A percentile compares a stretch with the other conserved stretches of the same genome.
Conservation (phyloP, 1,140 invertebrate species). For the Atta texana region DNA sequence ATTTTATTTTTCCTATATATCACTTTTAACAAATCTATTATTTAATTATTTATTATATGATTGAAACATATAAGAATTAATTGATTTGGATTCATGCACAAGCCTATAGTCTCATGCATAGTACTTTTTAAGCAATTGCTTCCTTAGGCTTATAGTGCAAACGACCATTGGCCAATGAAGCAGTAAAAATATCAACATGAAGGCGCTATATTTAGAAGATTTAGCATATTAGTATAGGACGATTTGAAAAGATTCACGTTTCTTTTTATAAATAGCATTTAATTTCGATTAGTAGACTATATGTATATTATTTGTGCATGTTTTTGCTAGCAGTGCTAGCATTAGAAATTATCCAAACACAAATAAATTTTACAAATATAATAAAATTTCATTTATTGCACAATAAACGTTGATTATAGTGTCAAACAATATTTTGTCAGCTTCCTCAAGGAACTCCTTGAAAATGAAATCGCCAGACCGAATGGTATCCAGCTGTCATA, state of each 20-base stretch:
- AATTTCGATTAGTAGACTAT: slow-evolving; percentile 62
- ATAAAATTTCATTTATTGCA: background rate
- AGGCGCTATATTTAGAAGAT: slow-evolving; percentile 68
- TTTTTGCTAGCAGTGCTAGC: slow-evolving; percentile 74
- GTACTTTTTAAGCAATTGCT: slow-evolving; percentile 70
- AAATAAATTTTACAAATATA: slow-evolving; percentile 14
- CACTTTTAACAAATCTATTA: slow-evolving; percentile 7
- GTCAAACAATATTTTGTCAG: slow-evolving; percentile 72
- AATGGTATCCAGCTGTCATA: slow-evolving; percentile 90
- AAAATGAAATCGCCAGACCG: slow-evolving; percentile 90
- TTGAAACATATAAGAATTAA: background rate
- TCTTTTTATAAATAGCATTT: slow-evolving; percentile 67
- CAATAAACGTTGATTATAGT: slow-evolving; percentile 45
- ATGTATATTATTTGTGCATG: slow-evolving; percentile 76
- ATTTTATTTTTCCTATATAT: background rate
- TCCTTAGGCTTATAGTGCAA: slow-evolving; percentile 79
- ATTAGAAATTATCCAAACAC: slow-evolving; percentile 39
- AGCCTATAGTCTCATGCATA: slow-evolving; percentile 63
- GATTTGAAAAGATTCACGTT: slow-evolving; percentile 70
- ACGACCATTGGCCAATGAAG: slow-evolving; percentile 72
- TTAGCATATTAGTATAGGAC: slow-evolving; percentile 69
- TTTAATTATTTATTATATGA: slow-evolving; percentile 1
- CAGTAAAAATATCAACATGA: slow-evolving; percentile 58
- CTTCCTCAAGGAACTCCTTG: slow-evolving; percentile 81
- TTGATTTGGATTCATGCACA: slow-evolving; percentile 65